These are phyloP conservation scores for Auanema sp. DNA, from an alignment of 2,888 invertebrate species.

Conservation along the genomic window DNA sequence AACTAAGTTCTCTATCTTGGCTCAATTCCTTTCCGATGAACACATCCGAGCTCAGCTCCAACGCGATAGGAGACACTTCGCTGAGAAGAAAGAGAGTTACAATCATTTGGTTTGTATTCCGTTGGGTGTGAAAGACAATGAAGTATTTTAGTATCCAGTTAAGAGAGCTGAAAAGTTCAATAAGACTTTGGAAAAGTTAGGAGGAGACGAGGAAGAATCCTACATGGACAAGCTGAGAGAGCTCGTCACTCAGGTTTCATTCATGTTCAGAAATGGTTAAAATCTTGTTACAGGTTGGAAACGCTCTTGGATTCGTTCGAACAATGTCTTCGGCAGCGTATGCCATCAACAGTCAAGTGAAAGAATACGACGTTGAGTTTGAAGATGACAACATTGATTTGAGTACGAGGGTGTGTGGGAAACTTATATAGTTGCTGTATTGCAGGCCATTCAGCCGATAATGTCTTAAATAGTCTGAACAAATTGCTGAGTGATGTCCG, in stretches of 20 bases:
- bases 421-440: not conserved
- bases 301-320: slow-evolving; percentile 92
- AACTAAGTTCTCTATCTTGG: slow-evolving; percentile 88
- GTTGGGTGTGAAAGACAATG: not conserved
- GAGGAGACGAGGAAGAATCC: slow-evolving; percentile 79
- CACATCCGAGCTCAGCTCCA: slow-evolving; percentile 91
- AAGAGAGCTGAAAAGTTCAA: slow-evolving; percentile 92
- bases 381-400: slow-evolving; percentile 17
- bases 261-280: slow-evolving; percentile 63
- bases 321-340: slow-evolving; percentile 82
- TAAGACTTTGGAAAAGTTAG: slow-evolving; percentile 83
- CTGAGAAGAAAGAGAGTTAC: slow-evolving; percentile 74
- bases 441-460: not conserved
- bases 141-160: slow-evolving; percentile 72
- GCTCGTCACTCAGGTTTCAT: slow-evolving; percentile 90
- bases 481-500: slow-evolving; percentile 20
- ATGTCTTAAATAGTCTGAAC: slow-evolving; percentile 5
- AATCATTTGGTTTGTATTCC: slow-evolving; percentile 69
- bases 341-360: slow-evolving; percentile 21
- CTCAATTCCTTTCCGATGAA: slow-evolving; percentile 95
- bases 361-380: slow-evolving; percentile 21
- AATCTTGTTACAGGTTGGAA: slow-evolving; percentile 69
- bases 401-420: not conserved
- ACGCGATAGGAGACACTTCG: slow-evolving; percentile 76
- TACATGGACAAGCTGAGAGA: slow-evolving; percentile 90